Percentiles rank a stretch among this genome's conserved stretches.
Conservation (phyloP, 2,888 invertebrate genomes). For the Atherix ibis region DNA sequence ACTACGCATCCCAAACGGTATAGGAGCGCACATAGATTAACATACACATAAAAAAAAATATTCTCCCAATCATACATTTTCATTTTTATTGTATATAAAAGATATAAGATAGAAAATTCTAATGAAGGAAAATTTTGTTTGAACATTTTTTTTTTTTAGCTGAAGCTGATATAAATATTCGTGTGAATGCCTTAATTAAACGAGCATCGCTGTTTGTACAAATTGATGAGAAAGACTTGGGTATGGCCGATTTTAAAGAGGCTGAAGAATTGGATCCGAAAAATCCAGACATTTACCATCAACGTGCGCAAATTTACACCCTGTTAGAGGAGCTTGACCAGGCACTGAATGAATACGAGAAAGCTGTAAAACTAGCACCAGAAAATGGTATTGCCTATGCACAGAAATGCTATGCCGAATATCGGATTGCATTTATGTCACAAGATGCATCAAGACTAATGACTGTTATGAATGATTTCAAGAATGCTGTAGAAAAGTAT, state of each 20-base stretch:
- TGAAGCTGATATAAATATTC: slow-evolving; percentile 43
- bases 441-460: slow-evolving; percentile 45
- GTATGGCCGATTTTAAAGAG: slow-evolving; percentile 60
- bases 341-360: slow-evolving; percentile 69
- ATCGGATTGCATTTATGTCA: slow-evolving; percentile 48
- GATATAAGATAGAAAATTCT: no score
- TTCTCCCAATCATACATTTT: no score
- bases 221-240: slow-evolving; percentile 52
- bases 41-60: no score
- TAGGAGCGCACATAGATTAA: no score
- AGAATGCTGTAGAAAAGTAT: slow-evolving; percentile 59
- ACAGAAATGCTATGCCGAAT: slow-evolving; percentile 83
- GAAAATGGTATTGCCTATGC: slow-evolving; percentile 72
- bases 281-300: slow-evolving; percentile 83
- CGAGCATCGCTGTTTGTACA: slow-evolving; percentile 74
- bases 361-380: slow-evolving; percentile 66
- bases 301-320: slow-evolving; percentile 77
- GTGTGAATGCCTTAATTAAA: slow-evolving; percentile 76
- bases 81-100: no score
- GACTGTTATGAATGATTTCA: slow-evolving; percentile 55
- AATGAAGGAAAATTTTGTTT: neutral
- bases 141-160: slow-evolving; percentile 21
- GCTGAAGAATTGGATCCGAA: slow-evolving; percentile 63
- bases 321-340: slow-evolving; percentile 65
- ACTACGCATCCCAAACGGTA: no score